Conservation (phyloP, 2,888 invertebrate species). For the Hermodice carunculata region DNA sequence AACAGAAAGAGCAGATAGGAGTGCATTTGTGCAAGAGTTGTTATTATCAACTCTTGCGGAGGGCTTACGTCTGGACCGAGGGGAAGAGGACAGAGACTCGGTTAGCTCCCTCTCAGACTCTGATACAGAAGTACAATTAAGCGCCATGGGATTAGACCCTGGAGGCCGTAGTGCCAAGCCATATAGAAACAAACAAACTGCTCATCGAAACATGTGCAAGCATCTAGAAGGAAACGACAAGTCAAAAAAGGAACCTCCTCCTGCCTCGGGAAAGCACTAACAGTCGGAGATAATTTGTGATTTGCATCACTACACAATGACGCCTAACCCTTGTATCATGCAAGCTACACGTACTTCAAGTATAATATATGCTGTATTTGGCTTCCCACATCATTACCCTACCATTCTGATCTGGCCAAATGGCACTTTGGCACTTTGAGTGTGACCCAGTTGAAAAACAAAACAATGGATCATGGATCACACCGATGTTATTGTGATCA, state of each 20-base stretch:
- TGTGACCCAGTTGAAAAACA: too few relatives aligned
- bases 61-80: constrained; percentile 46
- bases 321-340: too few relatives aligned
- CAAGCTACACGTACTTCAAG: too few relatives aligned
- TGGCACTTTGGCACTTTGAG: too few relatives aligned
- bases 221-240: constrained; percentile 59
- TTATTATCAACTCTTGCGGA: constrained; percentile 76
- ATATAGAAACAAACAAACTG: constrained; percentile 46
- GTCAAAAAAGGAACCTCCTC: constrained; percentile 61
- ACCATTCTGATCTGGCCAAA: too few relatives aligned
- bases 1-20: constrained; percentile 74
- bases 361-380: too few relatives aligned
- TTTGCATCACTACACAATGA: too few relatives aligned
- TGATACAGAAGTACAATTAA: constrained; percentile 8
- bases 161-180: constrained; percentile 40
- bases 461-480: too few relatives aligned
- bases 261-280: too few relatives aligned
- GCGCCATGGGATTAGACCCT: not conserved
- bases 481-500: too few relatives aligned
- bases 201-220: constrained; percentile 58
- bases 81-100: not conserved
- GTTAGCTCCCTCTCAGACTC: constrained; percentile 3
- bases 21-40: constrained; percentile 80
- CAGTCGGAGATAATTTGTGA: too few relatives aligned
- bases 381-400: too few relatives aligned